These are phyloP conservation scores for Drosophila anceps DNA, from an alignment of 2,888 invertebrate species.

Conservation along the genomic window DNA sequence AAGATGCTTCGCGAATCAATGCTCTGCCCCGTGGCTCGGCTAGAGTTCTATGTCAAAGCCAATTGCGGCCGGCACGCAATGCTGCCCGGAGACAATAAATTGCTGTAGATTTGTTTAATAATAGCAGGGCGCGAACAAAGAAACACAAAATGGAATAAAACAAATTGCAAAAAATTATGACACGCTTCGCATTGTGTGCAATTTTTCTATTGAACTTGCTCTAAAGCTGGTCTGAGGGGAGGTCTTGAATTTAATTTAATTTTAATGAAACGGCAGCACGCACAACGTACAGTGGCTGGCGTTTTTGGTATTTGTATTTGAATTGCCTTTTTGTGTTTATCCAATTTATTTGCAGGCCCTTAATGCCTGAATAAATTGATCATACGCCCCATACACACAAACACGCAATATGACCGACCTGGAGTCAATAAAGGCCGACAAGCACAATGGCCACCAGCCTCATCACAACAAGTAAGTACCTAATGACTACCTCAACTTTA, in stretches of 20 bases:
- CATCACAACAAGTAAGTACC: conserved; percentile 71
- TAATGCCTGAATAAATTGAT: conserved; percentile 30
- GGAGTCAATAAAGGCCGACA: conserved; percentile 74
- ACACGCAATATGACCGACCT: conserved; percentile 65
- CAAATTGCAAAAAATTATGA: conserved; percentile 60
- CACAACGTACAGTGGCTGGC: conserved; percentile 39
- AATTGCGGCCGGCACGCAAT: conserved; percentile 66
- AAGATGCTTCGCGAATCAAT: conserved; percentile 35
- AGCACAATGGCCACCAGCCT: conserved; percentile 74
- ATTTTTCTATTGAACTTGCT: conserved; percentile 43
- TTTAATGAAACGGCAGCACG: conserved; percentile 69
- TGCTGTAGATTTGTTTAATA: conserved; percentile 49
- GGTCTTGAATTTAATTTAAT: conserved; percentile 53
- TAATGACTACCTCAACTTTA: conserved; percentile 26
- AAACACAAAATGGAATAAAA: conserved; percentile 21
- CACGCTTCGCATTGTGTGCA: conserved; percentile 52
- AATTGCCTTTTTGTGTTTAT: conserved; percentile 35
- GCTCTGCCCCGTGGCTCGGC: conserved; percentile 20
- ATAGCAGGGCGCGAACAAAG: conserved; percentile 58
- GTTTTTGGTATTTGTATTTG: conserved; percentile 30
- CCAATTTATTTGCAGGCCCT: conserved; percentile 56
- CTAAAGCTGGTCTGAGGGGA: conserved; percentile 1
- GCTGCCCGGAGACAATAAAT: conserved; percentile 47
- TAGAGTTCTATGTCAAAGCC: conserved; percentile 64
- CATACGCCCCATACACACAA: conserved; percentile 12